Evolutionary conservation across 1,140 invertebrate species (phyloP).

Genomic region (Diploscapter pachys): DNA sequence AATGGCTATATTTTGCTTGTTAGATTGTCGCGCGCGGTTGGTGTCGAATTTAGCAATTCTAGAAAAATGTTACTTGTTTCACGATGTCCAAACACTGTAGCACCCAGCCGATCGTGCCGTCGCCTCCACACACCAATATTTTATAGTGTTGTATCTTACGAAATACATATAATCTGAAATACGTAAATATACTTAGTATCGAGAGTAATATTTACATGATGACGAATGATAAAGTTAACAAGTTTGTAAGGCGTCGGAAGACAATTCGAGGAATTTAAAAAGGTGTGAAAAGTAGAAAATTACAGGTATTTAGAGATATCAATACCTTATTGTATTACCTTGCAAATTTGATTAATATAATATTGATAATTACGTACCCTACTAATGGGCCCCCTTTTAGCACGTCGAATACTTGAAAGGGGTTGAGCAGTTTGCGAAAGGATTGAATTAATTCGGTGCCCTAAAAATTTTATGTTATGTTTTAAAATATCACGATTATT

Average conservation of each 20-base stretch:
- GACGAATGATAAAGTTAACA: too few species aligned
- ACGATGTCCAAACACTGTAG: conserved; percentile 97
- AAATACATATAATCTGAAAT: conserved; percentile 86
- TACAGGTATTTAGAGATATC: too few species aligned
- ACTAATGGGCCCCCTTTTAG: conserved; percentile 97
- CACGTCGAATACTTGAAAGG: conserved; percentile 98
- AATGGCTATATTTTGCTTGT: too few species aligned
- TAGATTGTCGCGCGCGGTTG: too few species aligned
- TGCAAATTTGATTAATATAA: neutral
- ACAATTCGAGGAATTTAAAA: too few species aligned
- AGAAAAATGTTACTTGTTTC: conserved; percentile 68
- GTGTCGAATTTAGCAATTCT: too few species aligned
- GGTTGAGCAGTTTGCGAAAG: conserved; percentile 96
- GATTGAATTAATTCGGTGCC: conserved; percentile 94
- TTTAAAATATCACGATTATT: too few species aligned
- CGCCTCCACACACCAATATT: conserved; percentile 96
- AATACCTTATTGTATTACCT: too few species aligned
- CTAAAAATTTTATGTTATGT: too few species aligned
- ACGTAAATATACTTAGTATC: neutral
- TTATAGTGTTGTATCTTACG: conserved; percentile 95
- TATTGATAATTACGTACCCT: conserved; percentile 67
- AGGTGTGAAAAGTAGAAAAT: too few species aligned
- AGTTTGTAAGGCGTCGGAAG: too few species aligned
- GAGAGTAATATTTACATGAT: too few species aligned
- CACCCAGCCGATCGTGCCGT: conserved; percentile 99